Base-by-base conservation (phyloP, 35 echinoderm and acorn worm genomes). In the Apostichopus parvimensis region DNA sequence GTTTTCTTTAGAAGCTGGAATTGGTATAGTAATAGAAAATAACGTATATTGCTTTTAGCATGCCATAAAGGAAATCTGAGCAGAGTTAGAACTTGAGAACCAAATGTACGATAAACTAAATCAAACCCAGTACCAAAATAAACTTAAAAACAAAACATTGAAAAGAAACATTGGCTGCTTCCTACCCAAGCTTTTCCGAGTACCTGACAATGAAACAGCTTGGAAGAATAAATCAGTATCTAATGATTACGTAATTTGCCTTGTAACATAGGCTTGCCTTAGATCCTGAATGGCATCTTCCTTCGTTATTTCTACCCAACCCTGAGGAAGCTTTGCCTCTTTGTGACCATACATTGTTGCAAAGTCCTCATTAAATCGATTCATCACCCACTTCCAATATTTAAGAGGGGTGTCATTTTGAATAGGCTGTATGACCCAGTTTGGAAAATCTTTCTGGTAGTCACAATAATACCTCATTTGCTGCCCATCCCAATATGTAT, bases 301-400 rank as follows among this genome's bases (percentile, higher is more conserved):
- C n/a, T 77, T 77, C 5, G 68, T 87, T 8, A 93, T 93, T 56
- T 77, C 17, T 53, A 1, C 8, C 92, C 92, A 93, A 73, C 75
- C 92, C 77, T 61, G 13, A 17, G 92, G 92, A 76, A 93, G 79
- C 9, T 93, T 28, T 57, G 82, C 92, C 17, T 73, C 22, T 0
- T 54, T 0, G 6, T 52, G 18, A 1, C 22, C 22, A 78, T 87
- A 93, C 2, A 77, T 1, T 14, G 13, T 21, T 23, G 91, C 91
- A 21, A 92, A 84, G 14, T 92, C 91, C 55, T 92, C 53, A 23
- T 92, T 92, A 84, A 53, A 92, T 5, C 53, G 54, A 8, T 59
- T 79, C 18, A 92, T 18, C 1, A 93, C 82, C 92, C 92, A 93
- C 64, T 87, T 87, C 92, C 92, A 93, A 75, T 87, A 93, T 34